A percentile compares a stretch with the other conserved stretches of the same genome.
phyloP scores from a whole-genome alignment of 2,888 invertebrate genomes.

The Zaprionus obscuricornis region DNA sequence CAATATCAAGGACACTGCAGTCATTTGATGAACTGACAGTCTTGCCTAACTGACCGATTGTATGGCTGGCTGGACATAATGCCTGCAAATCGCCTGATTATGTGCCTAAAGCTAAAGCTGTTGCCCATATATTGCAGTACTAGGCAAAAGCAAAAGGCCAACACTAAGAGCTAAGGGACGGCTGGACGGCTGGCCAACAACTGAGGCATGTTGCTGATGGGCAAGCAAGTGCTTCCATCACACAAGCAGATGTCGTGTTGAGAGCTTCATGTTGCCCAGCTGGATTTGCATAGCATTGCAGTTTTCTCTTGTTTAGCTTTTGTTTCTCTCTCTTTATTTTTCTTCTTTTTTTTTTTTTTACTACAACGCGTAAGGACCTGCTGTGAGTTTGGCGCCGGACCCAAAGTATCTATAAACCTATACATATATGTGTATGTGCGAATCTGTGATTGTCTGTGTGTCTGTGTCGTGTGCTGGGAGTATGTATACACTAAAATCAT shows the following conservation, averaged over 20 bases:
- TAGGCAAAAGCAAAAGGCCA: constrained; percentile 5
- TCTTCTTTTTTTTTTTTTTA: constrained; percentile 1
- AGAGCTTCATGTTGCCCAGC: constrained; percentile 54
- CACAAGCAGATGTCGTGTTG: constrained; percentile 52
- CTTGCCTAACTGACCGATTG: constrained; percentile 15
- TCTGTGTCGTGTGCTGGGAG: too few relatives aligned
- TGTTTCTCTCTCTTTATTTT: constrained; percentile 24
- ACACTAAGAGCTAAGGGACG: background rate
- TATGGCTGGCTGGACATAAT: constrained; percentile 48
- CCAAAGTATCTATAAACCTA: too few relatives aligned
- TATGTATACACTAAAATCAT: constrained; percentile 63
- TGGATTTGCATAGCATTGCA: constrained; percentile 71
- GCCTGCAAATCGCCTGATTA: constrained; percentile 76
- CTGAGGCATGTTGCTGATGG: constrained; percentile 46
- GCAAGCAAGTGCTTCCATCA: constrained; percentile 51
- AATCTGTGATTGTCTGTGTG: constrained; percentile 5
- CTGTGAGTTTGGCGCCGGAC: constrained; percentile 62
- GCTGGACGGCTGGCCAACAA: constrained; percentile 16
- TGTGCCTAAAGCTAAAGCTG: constrained; percentile 49
- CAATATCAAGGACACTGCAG: constrained; percentile 32
- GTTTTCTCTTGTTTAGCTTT: constrained; percentile 39
- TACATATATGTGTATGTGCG: constrained; percentile 2
- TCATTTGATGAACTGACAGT: constrained; percentile 1
- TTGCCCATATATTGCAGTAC: constrained; percentile 32
- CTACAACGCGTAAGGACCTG: constrained; percentile 46